These are phyloP conservation scores for Pogona vitticeps DNA, from an alignment of 2,113 vertebrate species.

Conservation along the genomic window DNA sequence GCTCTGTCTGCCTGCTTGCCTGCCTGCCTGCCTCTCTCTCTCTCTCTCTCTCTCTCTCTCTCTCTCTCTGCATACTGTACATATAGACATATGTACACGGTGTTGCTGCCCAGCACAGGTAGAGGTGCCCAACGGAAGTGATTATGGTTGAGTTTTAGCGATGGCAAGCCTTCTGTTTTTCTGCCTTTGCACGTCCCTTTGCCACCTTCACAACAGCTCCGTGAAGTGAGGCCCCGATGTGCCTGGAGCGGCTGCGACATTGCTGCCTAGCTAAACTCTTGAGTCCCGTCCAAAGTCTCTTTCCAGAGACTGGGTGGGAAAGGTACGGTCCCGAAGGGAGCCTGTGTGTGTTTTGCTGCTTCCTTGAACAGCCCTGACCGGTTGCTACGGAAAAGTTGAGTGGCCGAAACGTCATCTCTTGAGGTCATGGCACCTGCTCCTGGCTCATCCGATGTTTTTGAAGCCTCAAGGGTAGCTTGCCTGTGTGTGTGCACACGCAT, in stretches of 20 bases:
- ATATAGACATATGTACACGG: too few relatives aligned
- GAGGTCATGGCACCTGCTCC: constrained; percentile 35
- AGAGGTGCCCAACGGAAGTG: too few relatives aligned
- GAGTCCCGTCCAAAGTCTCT: background rate
- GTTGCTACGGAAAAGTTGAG: background rate
- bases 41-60: too few relatives aligned
- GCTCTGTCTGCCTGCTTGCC: too few relatives aligned
- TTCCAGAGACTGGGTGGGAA: background rate
- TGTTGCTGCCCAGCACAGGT: too few relatives aligned
- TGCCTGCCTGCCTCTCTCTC: too few relatives aligned
- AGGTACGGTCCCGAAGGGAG: rapidly evolving
- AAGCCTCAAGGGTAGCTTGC: background rate
- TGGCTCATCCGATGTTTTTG: constrained; percentile 15
- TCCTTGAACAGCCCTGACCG: background rate
- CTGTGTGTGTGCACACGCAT: background rate
- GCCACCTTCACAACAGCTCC: background rate
- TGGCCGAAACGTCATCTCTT: background rate
- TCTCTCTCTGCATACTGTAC: too few relatives aligned
- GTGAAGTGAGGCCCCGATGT: background rate
- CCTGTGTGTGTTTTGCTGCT: background rate
- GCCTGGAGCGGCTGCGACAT: too few relatives aligned
- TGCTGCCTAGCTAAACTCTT: background rate
- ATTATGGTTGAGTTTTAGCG: background rate
- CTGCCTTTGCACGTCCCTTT: too few relatives aligned
- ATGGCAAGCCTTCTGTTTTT: background rate